Percentiles rank a stretch among this genome's conserved stretches.
These are phyloP conservation scores for Mormyrops boulengeri DNA, from an alignment of 2,797 vertebrate species.

Conservation along the genomic window DNA sequence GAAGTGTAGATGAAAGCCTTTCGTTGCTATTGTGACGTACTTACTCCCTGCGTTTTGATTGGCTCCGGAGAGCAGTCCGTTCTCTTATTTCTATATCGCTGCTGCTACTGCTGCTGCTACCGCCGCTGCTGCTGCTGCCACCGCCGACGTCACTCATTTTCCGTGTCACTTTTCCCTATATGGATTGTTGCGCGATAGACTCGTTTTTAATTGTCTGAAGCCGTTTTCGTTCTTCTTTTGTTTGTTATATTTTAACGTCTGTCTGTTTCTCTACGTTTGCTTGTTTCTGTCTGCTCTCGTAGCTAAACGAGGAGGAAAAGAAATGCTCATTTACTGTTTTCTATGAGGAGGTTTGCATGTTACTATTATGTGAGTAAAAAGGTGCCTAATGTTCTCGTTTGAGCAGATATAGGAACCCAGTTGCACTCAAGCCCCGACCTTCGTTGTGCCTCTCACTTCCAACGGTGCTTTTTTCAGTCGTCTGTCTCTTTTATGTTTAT, in stretches of 20 bases:
- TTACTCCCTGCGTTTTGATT: conserved; percentile 24
- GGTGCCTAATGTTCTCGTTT: conserved; percentile 77
- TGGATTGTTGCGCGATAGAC: conserved; percentile 28
- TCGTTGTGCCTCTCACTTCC: conserved; percentile 92
- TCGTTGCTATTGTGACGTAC: conserved; percentile 24
- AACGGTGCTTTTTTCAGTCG: conserved; percentile 88
- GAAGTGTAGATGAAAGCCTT: conserved; percentile 19
- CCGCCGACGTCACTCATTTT: conserved; percentile 33
- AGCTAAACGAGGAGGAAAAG: conserved; percentile 54
- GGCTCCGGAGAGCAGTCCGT: conserved; percentile 29
- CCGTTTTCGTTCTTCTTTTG: conserved; percentile 26
- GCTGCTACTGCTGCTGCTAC: conserved; percentile 59
- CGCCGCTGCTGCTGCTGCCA: conserved; percentile 57
- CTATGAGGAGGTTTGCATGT: conserved; percentile 75
- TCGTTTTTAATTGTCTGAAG: conserved; percentile 25
- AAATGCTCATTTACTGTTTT: conserved; percentile 51
- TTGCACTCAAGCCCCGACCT: conserved; percentile 73
- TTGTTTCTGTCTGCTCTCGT: conserved; percentile 51
- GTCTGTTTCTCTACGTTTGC: conserved; percentile 19
- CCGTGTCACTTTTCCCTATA: conserved; percentile 23
- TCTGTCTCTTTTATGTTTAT: conserved; percentile 69
- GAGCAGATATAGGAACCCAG: conserved; percentile 72
- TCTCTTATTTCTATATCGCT: conserved; percentile 53
- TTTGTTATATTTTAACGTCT: neutral
- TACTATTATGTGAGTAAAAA: conserved; percentile 65